These are phyloP conservation scores for Rutilus rutilus DNA, from an alignment of 2,113 vertebrate genomes.

Conservation along the genomic window DNA sequence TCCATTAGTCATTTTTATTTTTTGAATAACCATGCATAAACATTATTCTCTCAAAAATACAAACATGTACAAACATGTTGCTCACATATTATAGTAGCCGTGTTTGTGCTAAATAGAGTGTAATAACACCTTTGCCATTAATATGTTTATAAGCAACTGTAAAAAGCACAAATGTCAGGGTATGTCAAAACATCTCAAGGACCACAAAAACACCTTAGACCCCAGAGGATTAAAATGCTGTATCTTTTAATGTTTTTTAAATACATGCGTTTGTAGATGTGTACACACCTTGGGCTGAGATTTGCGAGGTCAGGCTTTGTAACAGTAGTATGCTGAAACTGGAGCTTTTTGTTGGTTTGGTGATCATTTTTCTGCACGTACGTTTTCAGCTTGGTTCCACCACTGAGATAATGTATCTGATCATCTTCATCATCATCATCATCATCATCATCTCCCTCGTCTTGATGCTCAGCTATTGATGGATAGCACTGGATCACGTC, in stretches of 20 bases:
- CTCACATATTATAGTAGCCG: too few species aligned
- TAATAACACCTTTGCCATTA: too few species aligned
- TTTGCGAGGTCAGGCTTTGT: constrained; percentile 69
- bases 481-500: constrained; percentile 48
- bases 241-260: constrained; percentile 1
- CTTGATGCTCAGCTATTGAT: constrained; percentile 44
- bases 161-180: too few species aligned
- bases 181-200: too few species aligned
- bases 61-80: too few species aligned
- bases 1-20: too few species aligned
- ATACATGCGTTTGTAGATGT: constrained; percentile 17
- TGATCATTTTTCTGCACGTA: constrained; percentile 11
- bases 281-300: constrained; percentile 75
- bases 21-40: too few species aligned
- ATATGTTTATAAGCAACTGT: too few species aligned
- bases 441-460: constrained; percentile 37
- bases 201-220: too few species aligned
- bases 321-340: constrained; percentile 65
- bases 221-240: not conserved
- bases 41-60: too few species aligned
- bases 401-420: constrained; percentile 25
- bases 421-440: constrained; percentile 33
- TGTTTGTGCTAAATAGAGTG: too few species aligned
- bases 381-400: constrained; percentile 34
- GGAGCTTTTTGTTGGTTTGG: constrained; percentile 48